A percentile compares a stretch with the other conserved stretches of the same genome.
Conservation (phyloP, 2,888 invertebrate species). For the Cephus runcator region DNA sequence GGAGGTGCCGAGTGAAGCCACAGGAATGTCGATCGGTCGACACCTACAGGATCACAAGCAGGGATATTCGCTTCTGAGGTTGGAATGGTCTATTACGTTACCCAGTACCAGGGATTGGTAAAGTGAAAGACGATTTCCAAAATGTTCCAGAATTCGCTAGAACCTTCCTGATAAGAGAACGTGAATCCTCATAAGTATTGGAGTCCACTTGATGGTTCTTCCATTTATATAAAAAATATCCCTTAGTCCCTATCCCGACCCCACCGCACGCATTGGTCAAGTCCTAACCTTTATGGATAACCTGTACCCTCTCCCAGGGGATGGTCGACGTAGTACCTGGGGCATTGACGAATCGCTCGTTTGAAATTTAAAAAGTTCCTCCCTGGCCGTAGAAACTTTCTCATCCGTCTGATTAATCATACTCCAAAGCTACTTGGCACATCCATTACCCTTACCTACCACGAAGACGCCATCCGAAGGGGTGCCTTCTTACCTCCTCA, state of each 20-base stretch:
- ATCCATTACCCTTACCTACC: slow-evolving; percentile 29
- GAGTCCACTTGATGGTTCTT: neutral
- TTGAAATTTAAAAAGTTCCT: slow-evolving; percentile 22
- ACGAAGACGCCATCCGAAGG: neutral
- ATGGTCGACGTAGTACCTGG: neutral
- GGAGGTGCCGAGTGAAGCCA: neutral
- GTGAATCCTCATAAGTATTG: no score
- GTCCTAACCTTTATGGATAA: neutral
- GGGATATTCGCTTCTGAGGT: neutral
- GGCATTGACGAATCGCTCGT: neutral
- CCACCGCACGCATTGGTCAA: no score
- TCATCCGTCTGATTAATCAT: slow-evolving; percentile 33
- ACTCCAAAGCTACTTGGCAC: slow-evolving; percentile 29
- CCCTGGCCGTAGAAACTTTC: slow-evolving; percentile 15
- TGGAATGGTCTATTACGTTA: neutral
- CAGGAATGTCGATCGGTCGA: neutral
- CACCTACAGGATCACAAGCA: neutral
- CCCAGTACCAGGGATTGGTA: neutral
- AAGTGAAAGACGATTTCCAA: neutral
- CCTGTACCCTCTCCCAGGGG: neutral
- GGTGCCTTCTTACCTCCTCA: neutral
- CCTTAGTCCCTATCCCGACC: neutral
- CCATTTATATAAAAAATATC: neutral
- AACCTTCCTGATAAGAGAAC: neutral
- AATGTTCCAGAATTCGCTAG: neutral